Evolutionary conservation across 1,140 invertebrate genomes (phyloP).

Genomic region (Archivesica marissinica): DNA sequence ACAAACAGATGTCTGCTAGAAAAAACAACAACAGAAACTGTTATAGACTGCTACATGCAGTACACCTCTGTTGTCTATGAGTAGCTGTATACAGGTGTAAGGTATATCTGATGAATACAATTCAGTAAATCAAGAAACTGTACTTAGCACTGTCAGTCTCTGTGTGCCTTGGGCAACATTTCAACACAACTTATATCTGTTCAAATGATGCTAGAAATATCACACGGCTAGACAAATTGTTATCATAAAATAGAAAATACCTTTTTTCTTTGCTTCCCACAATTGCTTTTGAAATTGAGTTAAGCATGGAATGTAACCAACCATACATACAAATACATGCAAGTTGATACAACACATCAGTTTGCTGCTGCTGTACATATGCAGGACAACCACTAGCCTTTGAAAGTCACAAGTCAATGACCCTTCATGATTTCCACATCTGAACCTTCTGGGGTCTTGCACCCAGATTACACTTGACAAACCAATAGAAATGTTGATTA

Average conservation of each 20-base stretch:
- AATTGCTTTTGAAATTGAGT: not conserved
- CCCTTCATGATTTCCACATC: no score
- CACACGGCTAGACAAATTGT: not conserved
- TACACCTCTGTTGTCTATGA: not conserved
- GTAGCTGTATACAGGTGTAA: slow-evolving; percentile 1
- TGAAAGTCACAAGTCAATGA: no score
- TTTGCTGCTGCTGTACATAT: no score
- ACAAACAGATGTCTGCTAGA: no score
- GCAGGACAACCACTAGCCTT: no score
- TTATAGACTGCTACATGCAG: slow-evolving; percentile 5
- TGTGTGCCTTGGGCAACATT: slow-evolving; percentile 23
- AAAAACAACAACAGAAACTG: no score
- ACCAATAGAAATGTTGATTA: no score
- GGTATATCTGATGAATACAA: not conserved
- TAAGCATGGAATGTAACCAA: no score
- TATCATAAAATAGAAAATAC: slow-evolving; percentile 9
- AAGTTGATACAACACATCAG: no score
- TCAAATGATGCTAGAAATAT: slow-evolving; percentile 33
- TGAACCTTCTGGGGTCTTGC: no score
- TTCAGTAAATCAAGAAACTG: slow-evolving; percentile 23
- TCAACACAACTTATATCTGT: slow-evolving; percentile 37
- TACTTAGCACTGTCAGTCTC: slow-evolving; percentile 29
- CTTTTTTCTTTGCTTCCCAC: slow-evolving; percentile 2
- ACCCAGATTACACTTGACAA: no score
- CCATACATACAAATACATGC: no score